Evolutionary conservation across 2,888 invertebrate genomes (phyloP).

Genomic region (Imbricaverruca yamaguchii): DNA sequence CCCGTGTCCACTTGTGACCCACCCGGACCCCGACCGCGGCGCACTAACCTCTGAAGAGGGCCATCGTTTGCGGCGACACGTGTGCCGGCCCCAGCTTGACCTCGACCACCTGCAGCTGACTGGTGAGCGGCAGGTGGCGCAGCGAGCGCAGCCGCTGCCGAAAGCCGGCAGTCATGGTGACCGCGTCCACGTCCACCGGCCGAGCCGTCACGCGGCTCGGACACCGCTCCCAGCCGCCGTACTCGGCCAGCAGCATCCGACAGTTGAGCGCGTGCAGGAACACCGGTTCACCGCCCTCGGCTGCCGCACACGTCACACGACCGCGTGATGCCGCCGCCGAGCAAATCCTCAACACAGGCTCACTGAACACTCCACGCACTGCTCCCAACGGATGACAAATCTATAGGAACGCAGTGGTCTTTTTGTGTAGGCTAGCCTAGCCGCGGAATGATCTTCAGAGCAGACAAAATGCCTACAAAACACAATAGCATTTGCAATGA

Average conservation of each 20-base stretch:
- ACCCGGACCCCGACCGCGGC: no score
- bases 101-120: constrained; percentile 84
- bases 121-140: constrained; percentile 80
- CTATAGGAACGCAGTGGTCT: no score
- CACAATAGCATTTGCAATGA: no score
- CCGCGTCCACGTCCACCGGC: constrained; percentile 51
- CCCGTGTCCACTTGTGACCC: no score
- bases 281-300: constrained; percentile 83
- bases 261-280: constrained; percentile 86
- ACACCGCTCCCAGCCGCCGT: constrained; percentile 69
- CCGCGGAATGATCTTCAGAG: no score
- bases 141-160: constrained; percentile 65
- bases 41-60: constrained; percentile 49
- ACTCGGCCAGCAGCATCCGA: constrained; percentile 76
- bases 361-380: no score
- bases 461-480: no score
- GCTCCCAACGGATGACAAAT: no score
- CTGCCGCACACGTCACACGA: constrained; percentile 48
- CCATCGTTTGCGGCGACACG: constrained; percentile 59
- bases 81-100: constrained; percentile 66
- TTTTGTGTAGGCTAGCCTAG: no score
- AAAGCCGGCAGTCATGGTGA: constrained; percentile 75
- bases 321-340: background rate
- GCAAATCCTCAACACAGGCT: background rate
- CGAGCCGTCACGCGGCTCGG: constrained; percentile 29